These are phyloP conservation scores for Watersipora subatra DNA, from an alignment of 1,140 invertebrate species.

Conservation along the genomic window DNA sequence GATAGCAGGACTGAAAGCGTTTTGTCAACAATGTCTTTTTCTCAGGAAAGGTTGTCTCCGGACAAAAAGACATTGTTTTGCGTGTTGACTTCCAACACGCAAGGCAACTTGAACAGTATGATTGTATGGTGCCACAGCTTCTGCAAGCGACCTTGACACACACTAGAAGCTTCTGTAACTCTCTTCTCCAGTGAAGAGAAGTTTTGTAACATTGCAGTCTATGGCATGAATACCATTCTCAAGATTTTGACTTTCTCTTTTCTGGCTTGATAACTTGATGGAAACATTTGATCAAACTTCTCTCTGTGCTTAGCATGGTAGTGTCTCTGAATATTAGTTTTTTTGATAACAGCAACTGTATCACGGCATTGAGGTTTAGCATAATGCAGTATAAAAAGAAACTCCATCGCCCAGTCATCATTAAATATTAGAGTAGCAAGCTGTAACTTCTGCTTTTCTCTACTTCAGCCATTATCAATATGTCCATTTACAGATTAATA, in stretches of 20 bases:
- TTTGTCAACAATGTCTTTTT: no score
- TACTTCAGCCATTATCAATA: no score
- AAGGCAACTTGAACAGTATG: no score
- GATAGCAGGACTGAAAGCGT: no score
- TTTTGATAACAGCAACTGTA: background rate
- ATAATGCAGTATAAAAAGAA: background rate
- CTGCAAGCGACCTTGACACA: background rate
- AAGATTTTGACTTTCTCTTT: background rate
- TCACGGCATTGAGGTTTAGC: background rate
- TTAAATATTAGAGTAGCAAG: background rate
- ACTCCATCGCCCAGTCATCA: background rate
- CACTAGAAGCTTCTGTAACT: background rate
- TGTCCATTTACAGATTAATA: no score
- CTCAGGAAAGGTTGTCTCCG: no score
- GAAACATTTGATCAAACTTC: background rate
- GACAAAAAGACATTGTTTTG: no score
- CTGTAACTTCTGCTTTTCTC: background rate
- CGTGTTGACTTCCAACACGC: no score
- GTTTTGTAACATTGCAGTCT: background rate
- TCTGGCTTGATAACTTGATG: background rate
- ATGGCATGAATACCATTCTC: background rate
- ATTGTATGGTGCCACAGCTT: background rate
- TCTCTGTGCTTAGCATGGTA: background rate
- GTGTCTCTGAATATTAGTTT: background rate
- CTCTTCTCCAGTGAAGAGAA: background rate